Percentiles rank a stretch among this genome's conserved stretches.
Conservation (phyloP, 2,113 vertebrate genomes). For the Rhinoptilus africanus region DNA sequence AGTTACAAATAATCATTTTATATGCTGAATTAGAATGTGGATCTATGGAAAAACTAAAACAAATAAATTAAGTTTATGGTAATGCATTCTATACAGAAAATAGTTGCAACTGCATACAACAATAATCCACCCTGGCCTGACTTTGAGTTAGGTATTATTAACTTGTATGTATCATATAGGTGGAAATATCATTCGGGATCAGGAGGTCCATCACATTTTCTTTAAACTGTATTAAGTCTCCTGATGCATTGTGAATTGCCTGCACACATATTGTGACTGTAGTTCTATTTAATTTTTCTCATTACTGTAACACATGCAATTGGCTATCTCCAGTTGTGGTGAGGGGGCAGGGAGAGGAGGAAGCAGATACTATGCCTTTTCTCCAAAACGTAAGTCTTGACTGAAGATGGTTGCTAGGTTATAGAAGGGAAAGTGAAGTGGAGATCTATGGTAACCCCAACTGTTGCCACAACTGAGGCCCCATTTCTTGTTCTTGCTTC, state of each 20-base stretch:
- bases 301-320: neutral
- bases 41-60: neutral
- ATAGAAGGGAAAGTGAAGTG: neutral
- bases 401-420: neutral
- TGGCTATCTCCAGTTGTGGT: neutral
- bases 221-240: neutral
- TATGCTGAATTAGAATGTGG: neutral
- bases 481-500: neutral
- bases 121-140: neutral
- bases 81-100: neutral
- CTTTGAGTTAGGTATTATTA: neutral
- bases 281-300: neutral
- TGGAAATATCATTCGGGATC: neutral
- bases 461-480: neutral
- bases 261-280: neutral
- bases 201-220: neutral
- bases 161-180: neutral
- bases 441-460: neutral
- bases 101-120: neutral
- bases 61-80: neutral
- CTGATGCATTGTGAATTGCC: neutral
- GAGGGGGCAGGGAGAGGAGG: neutral
- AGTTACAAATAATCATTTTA: neutral
- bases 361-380: neutral
- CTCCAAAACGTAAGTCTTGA: neutral